Evolutionary conservation across 2,888 invertebrate species (phyloP).

Genomic region (Antheraea assamensis): DNA sequence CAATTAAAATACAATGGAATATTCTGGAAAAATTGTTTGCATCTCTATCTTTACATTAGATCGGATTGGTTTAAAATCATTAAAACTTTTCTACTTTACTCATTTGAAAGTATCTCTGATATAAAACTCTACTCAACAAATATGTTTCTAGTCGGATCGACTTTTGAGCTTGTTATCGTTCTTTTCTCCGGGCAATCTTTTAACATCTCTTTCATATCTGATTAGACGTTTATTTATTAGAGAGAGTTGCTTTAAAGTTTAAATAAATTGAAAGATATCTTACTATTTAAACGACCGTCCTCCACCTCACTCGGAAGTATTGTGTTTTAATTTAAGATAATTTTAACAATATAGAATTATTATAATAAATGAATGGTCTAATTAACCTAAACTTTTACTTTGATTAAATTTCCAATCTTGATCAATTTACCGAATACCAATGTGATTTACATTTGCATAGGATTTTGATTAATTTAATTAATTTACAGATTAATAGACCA

Average conservation of each 20-base stretch:
- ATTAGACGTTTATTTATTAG: too few relatives aligned
- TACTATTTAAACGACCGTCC: too few relatives aligned
- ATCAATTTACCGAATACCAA: neutral
- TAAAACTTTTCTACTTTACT: neutral
- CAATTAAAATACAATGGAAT: too few relatives aligned
- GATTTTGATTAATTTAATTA: neutral
- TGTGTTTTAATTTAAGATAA: too few relatives aligned
- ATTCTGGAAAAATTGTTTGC: too few relatives aligned
- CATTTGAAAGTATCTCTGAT: neutral
- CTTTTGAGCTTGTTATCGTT: neutral
- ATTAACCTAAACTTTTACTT: neutral
- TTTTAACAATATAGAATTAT: too few relatives aligned
- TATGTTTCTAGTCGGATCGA: neutral
- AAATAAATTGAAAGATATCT: too few relatives aligned
- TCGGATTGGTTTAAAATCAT: neutral
- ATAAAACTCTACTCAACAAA: neutral
- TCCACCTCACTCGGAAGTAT: too few relatives aligned
- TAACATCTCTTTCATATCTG: too few relatives aligned
- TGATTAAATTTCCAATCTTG: neutral
- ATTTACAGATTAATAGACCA: neutral
- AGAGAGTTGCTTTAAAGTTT: too few relatives aligned
- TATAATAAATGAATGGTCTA: too few relatives aligned
- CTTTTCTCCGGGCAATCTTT: too few relatives aligned
- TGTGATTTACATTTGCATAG: neutral
- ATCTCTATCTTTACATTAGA: neutral